Base-by-base conservation (phyloP, 2,888 invertebrate genomes). In the Apomyelois bistriatella region DNA sequence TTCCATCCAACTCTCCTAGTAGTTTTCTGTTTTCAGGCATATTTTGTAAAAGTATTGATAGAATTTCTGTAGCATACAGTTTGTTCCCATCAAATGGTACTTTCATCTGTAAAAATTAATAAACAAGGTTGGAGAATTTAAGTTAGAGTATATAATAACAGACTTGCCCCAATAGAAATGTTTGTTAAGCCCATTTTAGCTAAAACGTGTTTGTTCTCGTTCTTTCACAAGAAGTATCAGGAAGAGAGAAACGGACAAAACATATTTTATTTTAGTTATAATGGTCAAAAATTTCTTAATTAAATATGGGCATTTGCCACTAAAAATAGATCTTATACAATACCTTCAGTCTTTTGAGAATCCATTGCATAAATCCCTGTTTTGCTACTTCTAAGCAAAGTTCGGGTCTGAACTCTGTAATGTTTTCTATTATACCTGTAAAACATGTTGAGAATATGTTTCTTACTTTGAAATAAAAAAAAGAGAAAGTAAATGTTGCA, bases 21-120 rank as follows among this genome's bases (percentile, higher is more conserved):
- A 95, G 77, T 51, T 94, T 88, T 61, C 96, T 93, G 77, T 97
- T 97, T 51, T 94, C 95, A 55, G 95, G 95, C 59, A 96, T 95
- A 60, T 95, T 95, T 90, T 99, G 99, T 52, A 99, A 90, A 9
- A 99, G 89, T 76, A 99, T 98, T 12, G 99, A 97, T 47, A 99
- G 86, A 61, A 99, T 95, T 91, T 99, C 99, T 77, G 97, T 98
- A 48, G 96, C 95, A 83, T 99, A 99, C 47, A 99, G 86, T 85
- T 98, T 99, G 80, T 99, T 99, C 0, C 93, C 95, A 88, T 99
- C 98, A 85, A 98, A 99, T 8, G 98, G 97, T 46, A 95, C 91
- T 88, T 98, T 98, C 36, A 93, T 70, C 90, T 90, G 68, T 32
- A 77, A 36, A 36, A 17, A 9, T 9, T 6, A 32, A 32, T 10